Evolutionary conservation across 2,113 vertebrate genomes (phyloP).

Genomic region (Anhinga anhinga): DNA sequence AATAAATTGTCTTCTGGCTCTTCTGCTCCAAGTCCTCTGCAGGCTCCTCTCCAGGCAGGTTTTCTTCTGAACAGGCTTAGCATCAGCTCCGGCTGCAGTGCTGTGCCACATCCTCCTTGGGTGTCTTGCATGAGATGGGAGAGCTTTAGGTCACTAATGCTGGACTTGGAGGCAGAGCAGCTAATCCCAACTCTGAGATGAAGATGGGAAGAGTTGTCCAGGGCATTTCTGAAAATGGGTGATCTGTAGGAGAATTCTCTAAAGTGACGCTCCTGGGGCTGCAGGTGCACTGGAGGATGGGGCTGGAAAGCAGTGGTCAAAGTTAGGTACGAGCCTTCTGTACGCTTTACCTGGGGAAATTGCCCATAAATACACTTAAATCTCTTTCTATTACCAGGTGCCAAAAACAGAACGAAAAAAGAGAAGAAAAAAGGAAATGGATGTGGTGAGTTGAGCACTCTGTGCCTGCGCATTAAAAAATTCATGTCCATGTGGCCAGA

Average conservation of each 20-base stretch:
- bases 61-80: not conserved
- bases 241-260: not conserved
- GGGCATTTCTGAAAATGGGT: not conserved
- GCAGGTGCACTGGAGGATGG: not conserved
- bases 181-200: not conserved
- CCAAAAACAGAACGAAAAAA: conserved; percentile 94
- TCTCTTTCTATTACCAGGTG: conserved; percentile 57
- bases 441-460: conserved; percentile 83
- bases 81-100: not conserved
- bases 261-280: not conserved
- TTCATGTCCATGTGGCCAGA: not conserved
- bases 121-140: not conserved
- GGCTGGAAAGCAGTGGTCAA: not conserved
- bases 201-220: not conserved
- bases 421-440: conserved; percentile 92
- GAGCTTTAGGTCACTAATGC: not conserved
- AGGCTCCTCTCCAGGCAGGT: not conserved
- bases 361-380: not conserved
- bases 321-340: not conserved
- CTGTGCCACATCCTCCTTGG: not conserved
- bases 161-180: not conserved
- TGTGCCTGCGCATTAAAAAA: not conserved
- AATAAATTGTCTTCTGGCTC: not conserved
- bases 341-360: not conserved
- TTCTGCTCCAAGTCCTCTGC: not conserved